A percentile compares a stretch with the other conserved stretches of the same genome.
Evolutionary conservation across 2,888 invertebrate species (phyloP).

Genomic region (Noctua janthe): DNA sequence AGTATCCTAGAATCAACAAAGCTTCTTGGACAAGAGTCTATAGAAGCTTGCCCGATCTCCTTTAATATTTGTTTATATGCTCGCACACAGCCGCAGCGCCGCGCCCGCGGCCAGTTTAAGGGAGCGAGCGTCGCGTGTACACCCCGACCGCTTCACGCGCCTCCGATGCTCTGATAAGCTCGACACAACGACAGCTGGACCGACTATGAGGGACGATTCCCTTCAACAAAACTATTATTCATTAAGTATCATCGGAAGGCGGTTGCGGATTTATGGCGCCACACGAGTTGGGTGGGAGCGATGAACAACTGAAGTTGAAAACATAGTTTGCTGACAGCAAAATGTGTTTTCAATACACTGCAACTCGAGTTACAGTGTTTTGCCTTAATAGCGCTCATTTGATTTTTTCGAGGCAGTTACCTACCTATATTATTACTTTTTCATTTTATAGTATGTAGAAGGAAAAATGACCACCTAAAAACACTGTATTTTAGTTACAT

Average conservation of each 20-base stretch:
- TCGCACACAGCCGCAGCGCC: background rate
- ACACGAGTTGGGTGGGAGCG: background rate
- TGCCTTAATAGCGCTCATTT: no score
- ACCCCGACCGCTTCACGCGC: no score
- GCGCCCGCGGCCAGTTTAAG: background rate
- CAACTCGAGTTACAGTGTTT: no score
- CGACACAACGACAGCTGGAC: conserved; percentile 8
- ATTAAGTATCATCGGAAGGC: background rate
- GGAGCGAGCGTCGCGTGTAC: background rate
- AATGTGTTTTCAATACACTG: no score
- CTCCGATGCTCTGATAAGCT: conserved; percentile 8
- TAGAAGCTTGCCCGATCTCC: no score
- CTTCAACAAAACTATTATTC: conserved; percentile 10
- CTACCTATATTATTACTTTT: no score
- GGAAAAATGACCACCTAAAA: no score
- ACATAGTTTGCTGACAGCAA: background rate
- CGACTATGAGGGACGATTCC: background rate
- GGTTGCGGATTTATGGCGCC: background rate
- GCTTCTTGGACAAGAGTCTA: no score
- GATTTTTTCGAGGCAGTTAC: no score
- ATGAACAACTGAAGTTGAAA: background rate
- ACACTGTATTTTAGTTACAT: no score
- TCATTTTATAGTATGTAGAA: no score
- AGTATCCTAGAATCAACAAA: no score
- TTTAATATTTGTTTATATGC: conserved; percentile 28